phyloP scores from a whole-genome alignment of 92 coral and sea anemone species.

The Meandrina meandrites region DNA sequence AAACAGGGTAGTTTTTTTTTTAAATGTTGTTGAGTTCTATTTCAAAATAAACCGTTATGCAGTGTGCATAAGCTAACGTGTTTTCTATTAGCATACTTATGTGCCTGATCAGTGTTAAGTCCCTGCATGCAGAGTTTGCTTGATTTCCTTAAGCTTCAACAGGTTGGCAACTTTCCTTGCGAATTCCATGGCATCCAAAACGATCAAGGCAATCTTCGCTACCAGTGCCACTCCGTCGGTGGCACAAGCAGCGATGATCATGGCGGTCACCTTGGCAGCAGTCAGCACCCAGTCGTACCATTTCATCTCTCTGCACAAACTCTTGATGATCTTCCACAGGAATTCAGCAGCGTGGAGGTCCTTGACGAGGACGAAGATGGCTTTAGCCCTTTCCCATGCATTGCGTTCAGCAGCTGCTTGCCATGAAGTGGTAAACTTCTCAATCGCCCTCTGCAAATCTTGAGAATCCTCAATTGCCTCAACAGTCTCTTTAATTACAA shows the following conservation, averaged over 20 bases:
- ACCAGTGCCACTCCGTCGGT: conserved; percentile 46
- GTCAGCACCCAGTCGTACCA: conserved; percentile 56
- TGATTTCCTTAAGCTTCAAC: conserved; percentile 45
- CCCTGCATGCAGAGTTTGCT: conserved; percentile 37
- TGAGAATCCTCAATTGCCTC: conserved; percentile 41
- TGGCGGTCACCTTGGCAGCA: conserved; percentile 48
- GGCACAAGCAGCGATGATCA: conserved; percentile 55
- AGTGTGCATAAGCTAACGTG: no score
- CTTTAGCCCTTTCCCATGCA: conserved; percentile 46
- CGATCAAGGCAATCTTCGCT: conserved; percentile 44
- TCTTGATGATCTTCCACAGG: conserved; percentile 56
- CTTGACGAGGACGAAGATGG: conserved; percentile 38
- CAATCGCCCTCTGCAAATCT: conserved; percentile 25
- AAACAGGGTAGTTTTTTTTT: no score
- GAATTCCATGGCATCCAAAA: conserved; percentile 7
- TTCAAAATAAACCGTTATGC: no score
- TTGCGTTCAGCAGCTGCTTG: conserved; percentile 34
- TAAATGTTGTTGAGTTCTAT: no score
- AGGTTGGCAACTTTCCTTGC: conserved; percentile 38
- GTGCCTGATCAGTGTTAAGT: no score
- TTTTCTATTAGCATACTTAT: no score
- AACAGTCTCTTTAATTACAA: conserved; percentile 23
- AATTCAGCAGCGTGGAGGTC: conserved; percentile 30
- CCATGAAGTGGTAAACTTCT: conserved; percentile 44
- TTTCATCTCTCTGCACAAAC: conserved; percentile 45